A percentile compares a stretch with the other conserved stretches of the same genome.
phyloP scores from a whole-genome alignment of 2,888 invertebrate species.

The Drosophila mulleri region DNA sequence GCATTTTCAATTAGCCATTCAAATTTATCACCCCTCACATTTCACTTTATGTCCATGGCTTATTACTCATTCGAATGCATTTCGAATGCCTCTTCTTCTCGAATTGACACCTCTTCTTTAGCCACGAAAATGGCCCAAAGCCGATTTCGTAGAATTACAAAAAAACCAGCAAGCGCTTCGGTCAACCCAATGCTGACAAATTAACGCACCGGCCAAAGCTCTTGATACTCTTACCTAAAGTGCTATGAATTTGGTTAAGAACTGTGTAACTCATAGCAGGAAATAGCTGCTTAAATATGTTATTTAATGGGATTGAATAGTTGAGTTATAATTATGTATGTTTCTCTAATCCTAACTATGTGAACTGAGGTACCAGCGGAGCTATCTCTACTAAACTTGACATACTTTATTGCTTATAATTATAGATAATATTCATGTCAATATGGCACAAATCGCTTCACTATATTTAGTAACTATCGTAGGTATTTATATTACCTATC shows the following conservation, averaged over 20 bases:
- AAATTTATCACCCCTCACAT: slow-evolving; percentile 63
- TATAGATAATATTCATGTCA: no score
- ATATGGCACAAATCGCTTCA: no score
- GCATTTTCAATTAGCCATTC: slow-evolving; percentile 60
- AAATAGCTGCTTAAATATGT: not conserved
- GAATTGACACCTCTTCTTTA: slow-evolving; percentile 76
- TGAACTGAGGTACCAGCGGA: not conserved
- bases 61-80: slow-evolving; percentile 79
- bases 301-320: not conserved
- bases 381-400: not conserved
- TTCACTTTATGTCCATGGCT: slow-evolving; percentile 29
- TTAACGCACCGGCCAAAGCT: slow-evolving; percentile 56
- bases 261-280: not conserved
- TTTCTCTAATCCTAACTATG: not conserved
- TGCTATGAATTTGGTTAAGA: not conserved
- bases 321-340: not conserved
- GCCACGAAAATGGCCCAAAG: slow-evolving; percentile 55
- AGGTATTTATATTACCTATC: not conserved
- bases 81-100: slow-evolving; percentile 66
- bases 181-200: slow-evolving; percentile 67
- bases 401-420: no score
- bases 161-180: slow-evolving; percentile 13
- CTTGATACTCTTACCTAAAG: slow-evolving; percentile 11
- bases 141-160: slow-evolving; percentile 78
- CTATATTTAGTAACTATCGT: not conserved